phyloP scores from a whole-genome alignment of 2,888 invertebrate species.

The Catonia carolina region DNA sequence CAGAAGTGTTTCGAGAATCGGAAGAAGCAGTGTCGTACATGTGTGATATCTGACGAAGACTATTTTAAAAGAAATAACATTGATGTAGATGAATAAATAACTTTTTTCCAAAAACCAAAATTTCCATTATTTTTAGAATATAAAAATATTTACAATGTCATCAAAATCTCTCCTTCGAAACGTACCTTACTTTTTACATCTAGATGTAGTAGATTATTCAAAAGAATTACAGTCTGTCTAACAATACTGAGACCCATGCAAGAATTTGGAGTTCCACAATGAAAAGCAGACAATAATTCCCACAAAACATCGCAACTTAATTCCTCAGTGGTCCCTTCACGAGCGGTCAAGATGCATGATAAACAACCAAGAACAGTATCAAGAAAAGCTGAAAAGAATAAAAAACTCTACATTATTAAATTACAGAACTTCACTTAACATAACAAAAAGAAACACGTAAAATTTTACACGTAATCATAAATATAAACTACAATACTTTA shows the following conservation, averaged over 20 bases:
- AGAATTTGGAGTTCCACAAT: constrained; percentile 46
- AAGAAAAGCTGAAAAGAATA: constrained; percentile 44
- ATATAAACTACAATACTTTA: too few relatives aligned
- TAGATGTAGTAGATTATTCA: constrained; percentile 46
- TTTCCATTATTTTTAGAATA: too few relatives aligned
- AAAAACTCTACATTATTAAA: not conserved
- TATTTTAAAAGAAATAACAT: too few relatives aligned
- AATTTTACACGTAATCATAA: too few relatives aligned
- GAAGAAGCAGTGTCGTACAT: too few relatives aligned
- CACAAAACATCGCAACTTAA: constrained; percentile 41
- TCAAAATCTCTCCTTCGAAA: too few relatives aligned
- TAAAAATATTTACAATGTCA: too few relatives aligned
- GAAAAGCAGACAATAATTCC: constrained; percentile 49
- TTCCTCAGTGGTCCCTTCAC: constrained; percentile 45
- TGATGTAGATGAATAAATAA: too few relatives aligned
- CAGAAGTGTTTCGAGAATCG: too few relatives aligned
- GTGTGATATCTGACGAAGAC: too few relatives aligned
- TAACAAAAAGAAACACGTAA: too few relatives aligned
- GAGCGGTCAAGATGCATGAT: not conserved
- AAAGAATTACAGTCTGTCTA: constrained; percentile 47
- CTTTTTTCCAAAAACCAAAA: too few relatives aligned
- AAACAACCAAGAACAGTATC: constrained; percentile 37
- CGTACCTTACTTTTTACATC: not conserved
- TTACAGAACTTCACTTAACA: not conserved
- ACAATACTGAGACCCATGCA: constrained; percentile 53